Evolutionary conservation across 2,113 vertebrate genomes (phyloP).

Genomic region (Rhizomys pruinosus): DNA sequence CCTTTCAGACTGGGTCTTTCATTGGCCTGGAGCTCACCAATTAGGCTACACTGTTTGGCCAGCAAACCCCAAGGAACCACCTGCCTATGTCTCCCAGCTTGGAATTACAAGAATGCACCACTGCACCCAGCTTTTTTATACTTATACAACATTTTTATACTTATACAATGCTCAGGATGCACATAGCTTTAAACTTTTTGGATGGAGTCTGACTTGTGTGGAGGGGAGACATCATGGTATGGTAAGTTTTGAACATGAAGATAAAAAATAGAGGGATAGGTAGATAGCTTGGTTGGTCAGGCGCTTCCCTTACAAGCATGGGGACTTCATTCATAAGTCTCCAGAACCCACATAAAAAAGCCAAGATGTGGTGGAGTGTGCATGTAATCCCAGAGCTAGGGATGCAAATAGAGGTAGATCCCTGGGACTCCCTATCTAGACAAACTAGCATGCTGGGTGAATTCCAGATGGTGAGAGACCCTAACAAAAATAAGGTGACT

Average conservation of each 20-base stretch:
- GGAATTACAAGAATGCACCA: background rate
- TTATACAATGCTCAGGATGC: background rate
- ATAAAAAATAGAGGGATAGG: background rate
- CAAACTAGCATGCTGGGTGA: background rate
- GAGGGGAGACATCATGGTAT: background rate
- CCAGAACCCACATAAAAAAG: background rate
- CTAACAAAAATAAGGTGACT: too few species aligned
- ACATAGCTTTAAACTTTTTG: background rate
- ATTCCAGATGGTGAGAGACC: background rate
- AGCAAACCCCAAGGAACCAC: too few species aligned
- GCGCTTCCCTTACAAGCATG: background rate
- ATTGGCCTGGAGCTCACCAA: background rate
- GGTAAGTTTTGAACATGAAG: background rate
- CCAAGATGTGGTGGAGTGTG: background rate
- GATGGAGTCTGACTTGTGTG: background rate
- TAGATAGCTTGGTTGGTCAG: background rate
- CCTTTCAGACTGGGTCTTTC: background rate
- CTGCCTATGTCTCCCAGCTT: background rate
- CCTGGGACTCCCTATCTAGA: too few species aligned
- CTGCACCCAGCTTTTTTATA: background rate
- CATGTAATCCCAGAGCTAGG: background rate
- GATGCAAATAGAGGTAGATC: too few species aligned
- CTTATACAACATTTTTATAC: too few species aligned
- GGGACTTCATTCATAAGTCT: background rate
- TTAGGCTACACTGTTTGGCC: too few species aligned